These are phyloP conservation scores for Nomada flava DNA, from an alignment of 2,888 invertebrate genomes.

Conservation along the genomic window DNA sequence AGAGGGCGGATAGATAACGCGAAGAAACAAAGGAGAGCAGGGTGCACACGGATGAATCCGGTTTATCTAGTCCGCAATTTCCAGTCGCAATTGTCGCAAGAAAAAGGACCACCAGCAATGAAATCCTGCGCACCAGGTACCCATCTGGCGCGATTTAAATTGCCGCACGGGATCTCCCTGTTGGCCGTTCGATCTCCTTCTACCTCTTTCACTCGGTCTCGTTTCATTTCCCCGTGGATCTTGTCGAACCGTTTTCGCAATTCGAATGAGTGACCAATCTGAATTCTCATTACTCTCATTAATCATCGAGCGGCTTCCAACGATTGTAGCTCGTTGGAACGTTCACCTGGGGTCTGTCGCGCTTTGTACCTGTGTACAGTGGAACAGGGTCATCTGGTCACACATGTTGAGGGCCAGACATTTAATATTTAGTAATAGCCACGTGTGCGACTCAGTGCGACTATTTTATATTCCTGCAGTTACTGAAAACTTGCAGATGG, in stretches of 20 bases:
- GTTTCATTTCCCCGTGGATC: neutral
- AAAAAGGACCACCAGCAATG: slow-evolving; percentile 39
- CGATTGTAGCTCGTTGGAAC: slow-evolving; percentile 5
- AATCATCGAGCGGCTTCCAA: slow-evolving; percentile 29
- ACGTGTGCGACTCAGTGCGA: too few species aligned
- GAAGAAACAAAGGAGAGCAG: slow-evolving; percentile 15
- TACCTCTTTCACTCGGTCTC: neutral
- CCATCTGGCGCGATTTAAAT: slow-evolving; percentile 61
- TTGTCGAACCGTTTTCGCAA: slow-evolving; percentile 42
- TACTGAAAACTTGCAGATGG: too few species aligned
- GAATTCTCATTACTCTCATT: slow-evolving; percentile 62
- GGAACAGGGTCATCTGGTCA: neutral
- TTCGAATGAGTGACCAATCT: slow-evolving; percentile 60
- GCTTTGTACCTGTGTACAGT: neutral
- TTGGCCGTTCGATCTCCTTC: slow-evolving; percentile 32
- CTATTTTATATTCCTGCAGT: too few species aligned
- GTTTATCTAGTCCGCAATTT: slow-evolving; percentile 55
- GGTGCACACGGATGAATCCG: slow-evolving; percentile 12
- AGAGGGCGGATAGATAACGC: neutral
- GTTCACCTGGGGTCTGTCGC: neutral
- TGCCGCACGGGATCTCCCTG: slow-evolving; percentile 22
- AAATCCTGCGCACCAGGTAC: slow-evolving; percentile 45
- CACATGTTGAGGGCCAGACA: too few species aligned
- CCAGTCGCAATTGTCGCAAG: slow-evolving; percentile 49
- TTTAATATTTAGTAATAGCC: too few species aligned